Conservation (phyloP, 2,888 invertebrate species). For the Timema podura region DNA sequence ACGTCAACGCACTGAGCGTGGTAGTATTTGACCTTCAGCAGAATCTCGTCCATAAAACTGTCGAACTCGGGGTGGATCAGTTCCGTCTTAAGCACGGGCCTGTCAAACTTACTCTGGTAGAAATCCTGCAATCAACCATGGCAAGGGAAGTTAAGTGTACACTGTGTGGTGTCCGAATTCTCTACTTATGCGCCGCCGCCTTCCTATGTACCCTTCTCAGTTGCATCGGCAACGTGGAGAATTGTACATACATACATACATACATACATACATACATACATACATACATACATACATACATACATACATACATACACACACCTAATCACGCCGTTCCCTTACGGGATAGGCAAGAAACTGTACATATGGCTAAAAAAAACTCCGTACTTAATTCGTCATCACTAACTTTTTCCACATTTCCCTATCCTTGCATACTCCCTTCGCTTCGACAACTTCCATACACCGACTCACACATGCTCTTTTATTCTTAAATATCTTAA, state of each 20-base stretch:
- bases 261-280: slow-evolving; percentile 16
- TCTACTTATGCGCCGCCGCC: background rate
- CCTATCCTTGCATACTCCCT: too few relatives aligned
- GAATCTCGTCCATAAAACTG: slow-evolving; percentile 18
- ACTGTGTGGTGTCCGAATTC: background rate
- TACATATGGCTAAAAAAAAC: too few relatives aligned
- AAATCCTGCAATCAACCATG: slow-evolving; percentile 19
- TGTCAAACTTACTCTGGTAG: slow-evolving; percentile 12
- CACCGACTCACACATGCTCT: too few relatives aligned
- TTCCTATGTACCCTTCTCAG: background rate
- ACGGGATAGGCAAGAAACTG: too few relatives aligned
- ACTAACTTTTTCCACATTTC: too few relatives aligned
- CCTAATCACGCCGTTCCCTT: too few relatives aligned
- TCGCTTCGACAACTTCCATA: too few relatives aligned
- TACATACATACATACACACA: too few relatives aligned
- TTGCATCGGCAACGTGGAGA: background rate
- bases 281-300: slow-evolving; percentile 14
- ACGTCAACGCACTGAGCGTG: slow-evolving; percentile 23
- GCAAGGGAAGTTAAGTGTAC: background rate
- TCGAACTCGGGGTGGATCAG: slow-evolving; percentile 7
- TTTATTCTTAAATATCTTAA: too few relatives aligned
- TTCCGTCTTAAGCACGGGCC: slow-evolving; percentile 12
- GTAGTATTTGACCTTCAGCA: slow-evolving; percentile 21
- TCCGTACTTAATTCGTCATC: too few relatives aligned
- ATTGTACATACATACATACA: slow-evolving; percentile 10